Base-by-base conservation (phyloP, 2,797 vertebrate genomes). In the Typhlichthys eigenmanni region DNA sequence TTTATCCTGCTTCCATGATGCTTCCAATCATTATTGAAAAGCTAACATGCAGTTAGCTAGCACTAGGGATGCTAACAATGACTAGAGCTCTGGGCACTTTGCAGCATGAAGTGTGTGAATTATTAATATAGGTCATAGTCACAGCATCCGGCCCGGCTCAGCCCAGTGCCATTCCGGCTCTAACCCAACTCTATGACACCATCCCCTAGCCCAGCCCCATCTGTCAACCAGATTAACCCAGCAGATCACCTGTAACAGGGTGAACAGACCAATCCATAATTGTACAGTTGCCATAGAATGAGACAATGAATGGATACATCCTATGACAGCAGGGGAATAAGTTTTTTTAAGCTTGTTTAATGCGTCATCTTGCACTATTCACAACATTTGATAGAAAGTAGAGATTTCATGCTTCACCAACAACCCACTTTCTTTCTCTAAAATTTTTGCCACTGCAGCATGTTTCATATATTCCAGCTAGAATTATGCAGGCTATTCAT, bases 61-160 rank as follows among this genome's bases (percentile, higher is more conserved):
- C 55, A 8, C 8, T 38, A 38, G 34, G 34, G 49, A 74, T 68
- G 75, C 75, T 80, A 79, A 88, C 71, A 74, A 84, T 78, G 82
- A 84, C 82, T 83, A 77, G 82, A 70, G 32, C 70, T 83, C 69
- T 76, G 9, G 69, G 66, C 81, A 71, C 75, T 47, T 63, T 79
- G 83, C 83, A 70, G 83, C 83, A 67, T 78, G 68, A 77, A 82
- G 87, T 84, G 88, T 86, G 83, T 91, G 81, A 92, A 92, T 91
- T 89, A 92, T 92, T 91, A 86, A 92, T 91, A 91, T 88, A 91
- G 91, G 90, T 92, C 89, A 91, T 85, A 85, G 86, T 88, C 85
- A 69, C 84, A 83, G 84, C 82, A 86, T 84, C 81, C 79, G 75
- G 80, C 80, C 83, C 81, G 83, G 79, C 88, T 84, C 79, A 71